Conservation (phyloP, 2,888 invertebrate species). For the Magallana nippona region DNA sequence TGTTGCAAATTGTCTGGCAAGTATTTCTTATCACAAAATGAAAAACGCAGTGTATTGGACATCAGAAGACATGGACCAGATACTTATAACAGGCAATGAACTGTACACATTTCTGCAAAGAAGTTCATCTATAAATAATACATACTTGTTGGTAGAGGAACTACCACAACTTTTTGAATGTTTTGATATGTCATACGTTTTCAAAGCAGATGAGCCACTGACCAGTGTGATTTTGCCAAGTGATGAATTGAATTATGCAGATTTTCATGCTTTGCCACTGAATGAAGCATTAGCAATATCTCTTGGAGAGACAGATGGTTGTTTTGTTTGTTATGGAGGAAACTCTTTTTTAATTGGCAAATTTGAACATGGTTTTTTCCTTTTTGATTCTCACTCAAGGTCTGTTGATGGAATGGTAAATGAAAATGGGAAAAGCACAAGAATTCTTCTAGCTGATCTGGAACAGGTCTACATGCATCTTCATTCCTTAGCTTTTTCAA, state of each 20-base stretch:
- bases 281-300: constrained; percentile 19
- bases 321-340: constrained; percentile 29
- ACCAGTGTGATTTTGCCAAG: background rate
- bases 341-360: constrained; percentile 25
- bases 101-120: constrained; percentile 17
- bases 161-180: background rate
- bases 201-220: background rate
- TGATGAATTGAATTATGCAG: background rate
- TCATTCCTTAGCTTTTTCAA: constrained; percentile 12
- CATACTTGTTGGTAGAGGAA: no score
- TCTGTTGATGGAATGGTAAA: background rate
- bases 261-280: constrained; percentile 30
- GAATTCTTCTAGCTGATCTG: background rate
- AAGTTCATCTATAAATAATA: background rate
- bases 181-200: background rate
- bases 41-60: no score
- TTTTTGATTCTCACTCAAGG: constrained; percentile 35
- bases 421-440: constrained; percentile 7
- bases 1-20: constrained; percentile 28
- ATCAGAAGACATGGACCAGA: background rate
- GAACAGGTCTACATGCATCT: background rate
- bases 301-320: background rate
- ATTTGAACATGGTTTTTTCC: background rate
- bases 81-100: constrained; percentile 29
- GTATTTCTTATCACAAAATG: no score